phyloP scores from a whole-genome alignment of 2,113 vertebrate species.

The Tamias sibiricus region DNA sequence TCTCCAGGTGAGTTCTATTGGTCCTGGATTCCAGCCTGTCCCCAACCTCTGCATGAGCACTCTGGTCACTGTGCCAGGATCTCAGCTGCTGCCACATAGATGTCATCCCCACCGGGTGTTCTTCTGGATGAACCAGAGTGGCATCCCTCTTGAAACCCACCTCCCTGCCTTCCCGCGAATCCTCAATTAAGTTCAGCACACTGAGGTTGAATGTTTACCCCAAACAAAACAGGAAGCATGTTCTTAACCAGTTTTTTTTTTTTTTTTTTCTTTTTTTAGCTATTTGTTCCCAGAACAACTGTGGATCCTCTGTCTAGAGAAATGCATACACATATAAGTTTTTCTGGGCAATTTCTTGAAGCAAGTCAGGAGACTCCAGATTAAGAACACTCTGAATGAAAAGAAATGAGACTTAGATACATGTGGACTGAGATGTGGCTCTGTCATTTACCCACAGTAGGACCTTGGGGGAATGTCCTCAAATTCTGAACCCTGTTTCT shows the following conservation, averaged over 20 bases:
- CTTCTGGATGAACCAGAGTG: background rate
- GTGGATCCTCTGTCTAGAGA: background rate
- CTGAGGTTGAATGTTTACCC: background rate
- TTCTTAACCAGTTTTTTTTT: background rate
- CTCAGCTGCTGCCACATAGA: background rate
- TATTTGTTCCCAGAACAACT: background rate
- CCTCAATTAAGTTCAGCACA: background rate
- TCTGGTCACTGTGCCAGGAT: background rate
- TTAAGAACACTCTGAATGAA: background rate
- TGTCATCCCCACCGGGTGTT: background rate
- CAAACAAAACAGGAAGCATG: background rate
- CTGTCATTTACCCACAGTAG: background rate
- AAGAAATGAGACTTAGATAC: background rate
- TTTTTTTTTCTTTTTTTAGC: too few relatives aligned
- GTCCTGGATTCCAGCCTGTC: background rate
- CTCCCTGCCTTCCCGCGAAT: background rate
- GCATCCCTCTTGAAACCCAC: background rate
- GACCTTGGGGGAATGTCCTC: accelerated
- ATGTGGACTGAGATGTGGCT: background rate
- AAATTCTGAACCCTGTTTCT: background rate
- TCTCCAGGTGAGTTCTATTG: background rate
- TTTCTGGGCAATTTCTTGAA: background rate
- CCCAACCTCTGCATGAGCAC: background rate
- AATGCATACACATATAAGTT: background rate
- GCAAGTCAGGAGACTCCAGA: background rate